Evolutionary conservation across 2,113 vertebrate species (phyloP).

Genomic region (Oostethus manadensis): DNA sequence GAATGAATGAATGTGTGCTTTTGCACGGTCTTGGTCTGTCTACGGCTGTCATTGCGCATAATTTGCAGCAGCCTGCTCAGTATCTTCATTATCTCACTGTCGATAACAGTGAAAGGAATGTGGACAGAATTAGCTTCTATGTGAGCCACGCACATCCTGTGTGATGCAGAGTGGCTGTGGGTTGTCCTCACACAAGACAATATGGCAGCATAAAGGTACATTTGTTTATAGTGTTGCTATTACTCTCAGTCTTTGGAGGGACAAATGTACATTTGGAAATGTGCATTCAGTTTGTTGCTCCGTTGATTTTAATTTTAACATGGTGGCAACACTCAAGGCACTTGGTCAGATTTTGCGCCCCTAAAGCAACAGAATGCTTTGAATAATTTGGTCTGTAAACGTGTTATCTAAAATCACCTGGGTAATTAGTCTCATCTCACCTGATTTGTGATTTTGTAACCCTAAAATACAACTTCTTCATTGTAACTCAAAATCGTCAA

Average conservation of each 20-base stretch:
- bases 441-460: constrained; percentile 2
- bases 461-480: constrained; percentile 12
- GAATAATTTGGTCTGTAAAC: background rate
- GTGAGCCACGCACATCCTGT: constrained; percentile 20
- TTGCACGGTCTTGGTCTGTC: background rate
- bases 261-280: background rate
- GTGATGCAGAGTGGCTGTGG: constrained; percentile 6
- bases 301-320: no score
- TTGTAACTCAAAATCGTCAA: constrained; percentile 1
- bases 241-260: background rate
- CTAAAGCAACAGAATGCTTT: background rate
- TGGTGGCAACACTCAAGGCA: background rate
- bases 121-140: constrained; percentile 22
- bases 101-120: constrained; percentile 21
- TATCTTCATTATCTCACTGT: constrained; percentile 14
- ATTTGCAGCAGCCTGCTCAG: constrained; percentile 15
- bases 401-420: background rate
- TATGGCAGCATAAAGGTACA: constrained; percentile 3
- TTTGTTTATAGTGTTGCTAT: background rate
- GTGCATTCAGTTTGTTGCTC: background rate
- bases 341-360: background rate
- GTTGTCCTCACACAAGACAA: constrained; percentile 2
- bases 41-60: constrained; percentile 11
- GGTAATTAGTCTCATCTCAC: background rate
- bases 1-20: no score